Percentiles rank a stretch among this genome's conserved stretches.
phyloP scores from a whole-genome alignment of 2,888 invertebrate genomes.

The Aphidoletes aphidimyza region DNA sequence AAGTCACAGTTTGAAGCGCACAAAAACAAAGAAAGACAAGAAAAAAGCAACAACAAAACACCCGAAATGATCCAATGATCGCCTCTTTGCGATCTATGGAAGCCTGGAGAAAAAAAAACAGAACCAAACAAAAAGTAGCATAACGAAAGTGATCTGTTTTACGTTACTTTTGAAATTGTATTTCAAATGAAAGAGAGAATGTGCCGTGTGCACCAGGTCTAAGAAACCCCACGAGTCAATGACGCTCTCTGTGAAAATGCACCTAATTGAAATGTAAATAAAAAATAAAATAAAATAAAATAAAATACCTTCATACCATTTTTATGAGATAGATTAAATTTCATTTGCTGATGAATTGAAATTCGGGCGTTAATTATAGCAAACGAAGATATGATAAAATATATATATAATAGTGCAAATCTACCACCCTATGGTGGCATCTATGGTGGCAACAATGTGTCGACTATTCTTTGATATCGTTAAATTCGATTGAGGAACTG shows the following conservation, averaged over 20 bases:
- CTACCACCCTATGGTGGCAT: too few species aligned
- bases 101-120: not conserved
- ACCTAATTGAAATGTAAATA: not conserved
- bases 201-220: too few species aligned
- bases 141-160: slow-evolving; percentile 33
- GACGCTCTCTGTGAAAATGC: not conserved
- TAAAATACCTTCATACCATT: too few species aligned
- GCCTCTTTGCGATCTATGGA: not conserved
- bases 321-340: not conserved
- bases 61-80: not conserved
- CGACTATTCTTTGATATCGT: too few species aligned
- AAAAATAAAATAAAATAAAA: too few species aligned
- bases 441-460: too few species aligned
- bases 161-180: not conserved
- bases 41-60: not conserved
- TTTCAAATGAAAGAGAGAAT: not conserved
- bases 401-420: too few species aligned
- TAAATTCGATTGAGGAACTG: too few species aligned
- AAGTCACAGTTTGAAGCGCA: not conserved
- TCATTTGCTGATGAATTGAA: too few species aligned
- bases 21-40: not conserved
- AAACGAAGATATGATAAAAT: not conserved
- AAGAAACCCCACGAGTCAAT: too few species aligned
- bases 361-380: too few species aligned
- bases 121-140: not conserved